Conservation (phyloP, 2,888 invertebrate species). For the Meandrusa payeni region DNA sequence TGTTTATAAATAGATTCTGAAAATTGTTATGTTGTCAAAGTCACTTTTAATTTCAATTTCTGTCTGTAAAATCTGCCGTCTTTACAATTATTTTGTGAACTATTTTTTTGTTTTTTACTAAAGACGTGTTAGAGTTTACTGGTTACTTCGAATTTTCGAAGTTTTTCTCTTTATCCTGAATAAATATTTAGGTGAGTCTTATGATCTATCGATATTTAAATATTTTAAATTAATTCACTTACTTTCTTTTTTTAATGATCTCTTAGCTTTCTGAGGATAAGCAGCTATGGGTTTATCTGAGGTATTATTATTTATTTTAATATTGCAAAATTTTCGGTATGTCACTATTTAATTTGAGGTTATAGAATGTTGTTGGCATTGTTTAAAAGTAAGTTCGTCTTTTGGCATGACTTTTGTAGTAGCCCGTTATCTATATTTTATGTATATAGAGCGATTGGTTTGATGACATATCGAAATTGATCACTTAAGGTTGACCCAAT, state of each 20-base stretch:
- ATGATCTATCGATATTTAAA: neutral
- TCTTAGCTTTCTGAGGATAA: slow-evolving; percentile 57
- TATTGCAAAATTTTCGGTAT: slow-evolving; percentile 36
- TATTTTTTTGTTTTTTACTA: no score
- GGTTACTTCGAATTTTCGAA: no score
- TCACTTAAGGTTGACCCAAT: no score
- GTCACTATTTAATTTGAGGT: slow-evolving; percentile 43
- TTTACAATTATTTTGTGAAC: no score
- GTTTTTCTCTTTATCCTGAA: no score
- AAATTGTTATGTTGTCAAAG: slow-evolving; percentile 4
- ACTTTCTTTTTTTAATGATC: slow-evolving; percentile 33
- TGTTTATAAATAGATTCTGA: neutral
- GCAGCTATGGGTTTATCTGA: slow-evolving; percentile 54
- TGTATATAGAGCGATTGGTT: no score
- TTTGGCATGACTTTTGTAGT: no score
- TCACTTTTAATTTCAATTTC: slow-evolving; percentile 10
- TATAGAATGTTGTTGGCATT: slow-evolving; percentile 32
- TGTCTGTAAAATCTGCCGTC: neutral
- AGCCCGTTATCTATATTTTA: no score
- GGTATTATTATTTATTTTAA: slow-evolving; percentile 40
- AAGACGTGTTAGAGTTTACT: no score
- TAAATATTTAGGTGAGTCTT: slow-evolving; percentile 8
- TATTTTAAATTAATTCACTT: neutral
- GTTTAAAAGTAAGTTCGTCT: no score
- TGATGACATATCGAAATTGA: no score